Evolutionary conservation across 2,888 invertebrate genomes (phyloP).

Genomic region (Dione vanillae): DNA sequence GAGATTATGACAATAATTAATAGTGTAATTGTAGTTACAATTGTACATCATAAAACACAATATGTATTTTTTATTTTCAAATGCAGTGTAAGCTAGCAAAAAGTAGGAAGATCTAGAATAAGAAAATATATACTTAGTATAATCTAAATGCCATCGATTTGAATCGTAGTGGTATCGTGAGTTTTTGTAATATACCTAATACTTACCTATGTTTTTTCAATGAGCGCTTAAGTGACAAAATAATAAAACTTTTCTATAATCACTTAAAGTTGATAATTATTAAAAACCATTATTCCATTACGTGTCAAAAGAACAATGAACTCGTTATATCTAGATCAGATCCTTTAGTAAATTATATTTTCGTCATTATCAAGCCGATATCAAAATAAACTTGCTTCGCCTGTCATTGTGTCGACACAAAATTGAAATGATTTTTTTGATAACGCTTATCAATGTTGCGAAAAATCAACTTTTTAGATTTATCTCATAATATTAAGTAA

Average conservation of each 20-base stretch:
- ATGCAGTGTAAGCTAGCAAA: too few relatives aligned
- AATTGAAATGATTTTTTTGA: slow-evolving; percentile 20
- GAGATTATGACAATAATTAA: too few relatives aligned
- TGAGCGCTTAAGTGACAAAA: background rate
- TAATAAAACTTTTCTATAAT: background rate
- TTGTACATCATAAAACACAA: too few relatives aligned
- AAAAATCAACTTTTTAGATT: background rate
- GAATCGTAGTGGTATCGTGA: too few relatives aligned
- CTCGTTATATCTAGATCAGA: slow-evolving; percentile 11
- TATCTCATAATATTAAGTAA: background rate
- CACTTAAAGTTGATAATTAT: background rate
- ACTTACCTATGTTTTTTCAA: too few relatives aligned
- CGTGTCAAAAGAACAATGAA: slow-evolving; percentile 10
- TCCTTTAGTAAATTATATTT: slow-evolving; percentile 1
- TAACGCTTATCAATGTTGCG: slow-evolving; percentile 21
- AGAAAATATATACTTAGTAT: too few relatives aligned
- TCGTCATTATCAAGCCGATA: slow-evolving; percentile 6
- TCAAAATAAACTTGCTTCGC: slow-evolving; percentile 18
- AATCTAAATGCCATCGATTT: too few relatives aligned
- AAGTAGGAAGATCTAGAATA: too few relatives aligned
- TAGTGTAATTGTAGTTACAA: too few relatives aligned
- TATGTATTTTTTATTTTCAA: too few relatives aligned
- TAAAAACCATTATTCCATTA: background rate
- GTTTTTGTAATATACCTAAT: too few relatives aligned
- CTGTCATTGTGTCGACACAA: slow-evolving; percentile 16